Evolutionary conservation across 2,113 vertebrate genomes (phyloP).

Genomic region (Osmerus mordax): DNA sequence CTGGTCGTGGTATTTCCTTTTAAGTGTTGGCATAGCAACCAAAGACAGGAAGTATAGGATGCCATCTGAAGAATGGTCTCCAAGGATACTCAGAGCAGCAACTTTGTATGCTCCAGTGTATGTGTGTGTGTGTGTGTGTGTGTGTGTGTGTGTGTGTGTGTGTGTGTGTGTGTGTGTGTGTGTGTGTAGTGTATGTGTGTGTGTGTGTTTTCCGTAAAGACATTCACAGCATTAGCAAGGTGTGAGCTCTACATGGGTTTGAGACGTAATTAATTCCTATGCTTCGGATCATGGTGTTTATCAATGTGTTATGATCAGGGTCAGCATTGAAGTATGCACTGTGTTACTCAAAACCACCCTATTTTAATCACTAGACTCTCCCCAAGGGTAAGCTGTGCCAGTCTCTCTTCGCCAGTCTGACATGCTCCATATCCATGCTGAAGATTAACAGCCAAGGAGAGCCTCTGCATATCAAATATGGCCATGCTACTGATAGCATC

Average conservation of each 20-base stretch:
- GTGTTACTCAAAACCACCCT: not conserved
- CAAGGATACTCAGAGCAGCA: slow-evolving; percentile 46
- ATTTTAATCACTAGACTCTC: slow-evolving; percentile 17
- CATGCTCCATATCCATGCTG: slow-evolving; percentile 1
- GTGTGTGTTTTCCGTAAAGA: not conserved
- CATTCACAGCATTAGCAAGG: no score
- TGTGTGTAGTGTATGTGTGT: slow-evolving; percentile 7
- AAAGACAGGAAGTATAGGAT: slow-evolving; percentile 72
- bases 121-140: slow-evolving; percentile 3
- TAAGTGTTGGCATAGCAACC: slow-evolving; percentile 82
- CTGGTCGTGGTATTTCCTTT: slow-evolving; percentile 52
- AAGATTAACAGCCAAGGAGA: slow-evolving; percentile 13
- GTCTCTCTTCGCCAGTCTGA: slow-evolving; percentile 5
- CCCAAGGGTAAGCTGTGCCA: slow-evolving; percentile 15
- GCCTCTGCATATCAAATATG: slow-evolving; percentile 21
- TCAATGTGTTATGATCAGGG: no score
- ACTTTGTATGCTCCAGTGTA: slow-evolving; percentile 33
- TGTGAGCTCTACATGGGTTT: no score
- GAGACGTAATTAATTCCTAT: no score
- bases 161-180: slow-evolving; percentile 5
- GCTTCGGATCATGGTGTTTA: no score
- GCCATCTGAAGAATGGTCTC: slow-evolving; percentile 52
- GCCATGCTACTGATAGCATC: slow-evolving; percentile 1
- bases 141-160: not conserved
- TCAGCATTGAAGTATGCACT: not conserved